These are phyloP conservation scores for Phylloscopus whistleri DNA, from an alignment of 2,113 vertebrate genomes.

Conservation along the genomic window DNA sequence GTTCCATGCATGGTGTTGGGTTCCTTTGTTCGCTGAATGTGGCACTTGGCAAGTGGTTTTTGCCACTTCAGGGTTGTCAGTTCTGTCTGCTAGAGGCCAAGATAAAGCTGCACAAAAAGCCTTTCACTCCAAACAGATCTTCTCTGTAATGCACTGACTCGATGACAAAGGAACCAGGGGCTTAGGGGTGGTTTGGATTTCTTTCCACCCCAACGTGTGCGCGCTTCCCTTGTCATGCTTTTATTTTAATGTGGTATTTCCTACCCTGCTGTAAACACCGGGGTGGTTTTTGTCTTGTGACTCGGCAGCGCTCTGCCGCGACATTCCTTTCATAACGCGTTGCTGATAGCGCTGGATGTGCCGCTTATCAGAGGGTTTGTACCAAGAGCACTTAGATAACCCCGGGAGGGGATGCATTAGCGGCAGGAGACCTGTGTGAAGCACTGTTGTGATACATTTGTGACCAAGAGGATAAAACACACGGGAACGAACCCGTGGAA, in stretches of 20 bases:
- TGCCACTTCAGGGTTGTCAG: slow-evolving; percentile 64
- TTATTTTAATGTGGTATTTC: slow-evolving; percentile 66
- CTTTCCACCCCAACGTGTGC: not conserved
- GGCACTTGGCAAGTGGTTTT: slow-evolving; percentile 57
- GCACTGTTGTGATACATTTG: not conserved
- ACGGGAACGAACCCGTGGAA: not conserved
- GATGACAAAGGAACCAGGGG: not conserved
- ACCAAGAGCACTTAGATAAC: slow-evolving; percentile 18
- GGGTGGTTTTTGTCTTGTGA: slow-evolving; percentile 70
- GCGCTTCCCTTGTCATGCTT: slow-evolving; percentile 16
- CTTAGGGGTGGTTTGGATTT: slow-evolving; percentile 42
- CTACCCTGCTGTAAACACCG: slow-evolving; percentile 52
- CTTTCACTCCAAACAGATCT: slow-evolving; percentile 28
- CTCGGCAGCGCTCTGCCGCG: slow-evolving; percentile 47
- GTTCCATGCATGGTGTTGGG: slow-evolving; percentile 44
- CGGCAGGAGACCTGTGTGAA: slow-evolving; percentile 1
- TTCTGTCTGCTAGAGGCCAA: slow-evolving; percentile 55
- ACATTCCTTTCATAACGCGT: slow-evolving; percentile 64
- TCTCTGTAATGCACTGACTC: slow-evolving; percentile 3
- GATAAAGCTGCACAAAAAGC: slow-evolving; percentile 66
- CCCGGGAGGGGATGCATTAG: slow-evolving; percentile 7
- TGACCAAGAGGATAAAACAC: not conserved
- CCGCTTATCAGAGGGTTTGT: slow-evolving; percentile 48
- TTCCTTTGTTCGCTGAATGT: slow-evolving; percentile 46
- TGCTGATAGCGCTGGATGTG: slow-evolving; percentile 54